Evolutionary conservation across 2,888 invertebrate genomes (phyloP).

Genomic region (Diaperis boleti): DNA sequence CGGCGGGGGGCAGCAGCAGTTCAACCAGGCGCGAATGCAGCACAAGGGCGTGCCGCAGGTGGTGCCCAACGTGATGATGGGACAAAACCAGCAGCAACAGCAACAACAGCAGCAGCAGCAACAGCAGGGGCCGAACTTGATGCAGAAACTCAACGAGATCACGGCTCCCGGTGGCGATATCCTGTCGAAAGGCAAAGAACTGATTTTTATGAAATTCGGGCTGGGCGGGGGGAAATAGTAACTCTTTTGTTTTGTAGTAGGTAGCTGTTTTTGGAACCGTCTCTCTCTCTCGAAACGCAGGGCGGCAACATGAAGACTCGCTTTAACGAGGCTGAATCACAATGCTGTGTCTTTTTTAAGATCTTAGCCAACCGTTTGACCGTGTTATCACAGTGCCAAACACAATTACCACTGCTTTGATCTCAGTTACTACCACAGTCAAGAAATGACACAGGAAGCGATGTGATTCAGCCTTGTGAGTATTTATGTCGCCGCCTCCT

Average conservation of each 20-base stretch:
- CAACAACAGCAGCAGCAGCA: slow-evolving; percentile 65
- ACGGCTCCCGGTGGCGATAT: slow-evolving; percentile 91
- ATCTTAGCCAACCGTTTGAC: too few relatives aligned
- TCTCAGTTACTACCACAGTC: too few relatives aligned
- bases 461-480: too few relatives aligned
- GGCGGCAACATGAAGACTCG: too few relatives aligned
- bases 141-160: slow-evolving; percentile 91
- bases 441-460: too few relatives aligned
- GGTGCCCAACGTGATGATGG: slow-evolving; percentile 64
- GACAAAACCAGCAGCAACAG: slow-evolving; percentile 59
- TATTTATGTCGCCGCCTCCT: too few relatives aligned
- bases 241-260: slow-evolving; percentile 31
- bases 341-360: too few relatives aligned
- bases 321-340: too few relatives aligned
- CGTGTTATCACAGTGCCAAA: too few relatives aligned
- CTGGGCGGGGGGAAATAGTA: slow-evolving; percentile 77
- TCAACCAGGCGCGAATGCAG: slow-evolving; percentile 55
- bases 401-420: too few relatives aligned
- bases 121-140: slow-evolving; percentile 77
- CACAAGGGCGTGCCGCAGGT: slow-evolving; percentile 70
- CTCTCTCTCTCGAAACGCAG: too few relatives aligned
- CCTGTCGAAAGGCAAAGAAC: slow-evolving; percentile 92
- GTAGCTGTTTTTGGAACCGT: slow-evolving; percentile 53
- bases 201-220: slow-evolving; percentile 95
- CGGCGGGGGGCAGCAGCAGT: slow-evolving; percentile 49